Conservation (phyloP, 1,140 invertebrate genomes). For the Micrasema minimum region DNA sequence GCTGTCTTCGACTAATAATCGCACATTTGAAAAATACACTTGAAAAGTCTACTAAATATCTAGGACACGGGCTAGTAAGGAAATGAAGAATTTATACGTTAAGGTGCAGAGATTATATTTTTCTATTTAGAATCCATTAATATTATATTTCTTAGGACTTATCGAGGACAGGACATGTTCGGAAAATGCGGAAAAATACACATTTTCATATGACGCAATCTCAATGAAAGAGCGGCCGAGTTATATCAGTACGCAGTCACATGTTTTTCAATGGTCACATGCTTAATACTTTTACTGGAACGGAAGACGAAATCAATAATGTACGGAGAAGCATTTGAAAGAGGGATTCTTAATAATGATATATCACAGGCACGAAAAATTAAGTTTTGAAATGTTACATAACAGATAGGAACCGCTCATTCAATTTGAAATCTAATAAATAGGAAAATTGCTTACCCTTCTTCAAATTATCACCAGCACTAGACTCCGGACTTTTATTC, state of each 20-base stretch:
- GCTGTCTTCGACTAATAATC: too few species aligned
- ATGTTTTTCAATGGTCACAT: constrained; percentile 47
- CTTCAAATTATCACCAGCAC: constrained; percentile 60
- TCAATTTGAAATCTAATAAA: constrained; percentile 37
- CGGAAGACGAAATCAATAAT: constrained; percentile 36
- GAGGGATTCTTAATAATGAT: not conserved
- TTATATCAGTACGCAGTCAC: constrained; percentile 45
- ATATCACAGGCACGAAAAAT: constrained; percentile 39
- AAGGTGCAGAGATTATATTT: too few species aligned
- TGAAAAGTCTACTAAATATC: too few species aligned
- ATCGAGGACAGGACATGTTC: not conserved
- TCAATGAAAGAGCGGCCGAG: constrained; percentile 9
- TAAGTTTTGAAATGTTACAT: constrained; percentile 62
- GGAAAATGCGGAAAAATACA: constrained; percentile 29
- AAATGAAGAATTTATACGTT: too few species aligned
- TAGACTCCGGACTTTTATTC: constrained; percentile 61
- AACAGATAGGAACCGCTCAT: constrained; percentile 56
- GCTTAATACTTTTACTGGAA: constrained; percentile 25
- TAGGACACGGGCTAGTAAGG: too few species aligned
- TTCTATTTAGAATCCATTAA: too few species aligned
- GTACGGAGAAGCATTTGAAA: constrained; percentile 11
- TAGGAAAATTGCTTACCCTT: constrained; percentile 61
- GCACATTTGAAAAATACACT: too few species aligned
- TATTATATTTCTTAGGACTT: not conserved
- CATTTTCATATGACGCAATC: constrained; percentile 46